Percentiles rank a stretch among this genome's conserved stretches.
These are phyloP conservation scores for Caenorhabditis sp. DNA, from an alignment of 2,888 invertebrate genomes.

Conservation along the genomic window DNA sequence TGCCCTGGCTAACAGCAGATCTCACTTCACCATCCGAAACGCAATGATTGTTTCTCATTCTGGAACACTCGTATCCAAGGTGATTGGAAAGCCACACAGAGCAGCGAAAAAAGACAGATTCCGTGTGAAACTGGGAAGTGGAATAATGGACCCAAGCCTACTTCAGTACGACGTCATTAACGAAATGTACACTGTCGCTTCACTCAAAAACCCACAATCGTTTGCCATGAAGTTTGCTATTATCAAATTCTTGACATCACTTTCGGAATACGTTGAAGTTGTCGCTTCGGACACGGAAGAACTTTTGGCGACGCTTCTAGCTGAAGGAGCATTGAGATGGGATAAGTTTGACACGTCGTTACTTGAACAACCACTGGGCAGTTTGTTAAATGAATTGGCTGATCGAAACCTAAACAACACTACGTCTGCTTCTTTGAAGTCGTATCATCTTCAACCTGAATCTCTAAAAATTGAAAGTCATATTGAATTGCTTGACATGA, in stretches of 20 bases:
- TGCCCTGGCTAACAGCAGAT: conserved; percentile 47
- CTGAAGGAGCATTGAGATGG: conserved; percentile 55
- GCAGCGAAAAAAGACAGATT: conserved; percentile 45
- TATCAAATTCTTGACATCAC: conserved; percentile 51
- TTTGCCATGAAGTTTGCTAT: conserved; percentile 59
- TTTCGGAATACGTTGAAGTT: conserved; percentile 50
- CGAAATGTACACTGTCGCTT: conserved; percentile 50
- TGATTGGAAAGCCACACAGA: conserved; percentile 53
- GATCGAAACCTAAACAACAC: conserved; percentile 35
- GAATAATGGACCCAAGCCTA: conserved; percentile 18
- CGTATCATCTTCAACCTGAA: conserved; percentile 29
- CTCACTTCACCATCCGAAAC: conserved; percentile 52
- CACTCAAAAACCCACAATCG: conserved; percentile 34
- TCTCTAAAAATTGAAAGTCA: conserved; percentile 1
- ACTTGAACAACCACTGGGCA: conserved; percentile 26
- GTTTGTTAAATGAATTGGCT: conserved; percentile 40
- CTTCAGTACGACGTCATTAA: conserved; percentile 51
- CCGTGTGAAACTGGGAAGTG: conserved; percentile 25
- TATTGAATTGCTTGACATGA: conserved; percentile 35
- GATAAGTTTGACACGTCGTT: conserved; percentile 28
- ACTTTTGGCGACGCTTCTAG: conserved; percentile 25
- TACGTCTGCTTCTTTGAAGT: conserved; percentile 29
- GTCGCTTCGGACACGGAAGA: conserved; percentile 42
- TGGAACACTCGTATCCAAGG: conserved; percentile 32
- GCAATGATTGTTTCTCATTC: conserved; percentile 50